Base-by-base conservation (phyloP, 2,113 vertebrate genomes). In the Leptocoma aspasia region DNA sequence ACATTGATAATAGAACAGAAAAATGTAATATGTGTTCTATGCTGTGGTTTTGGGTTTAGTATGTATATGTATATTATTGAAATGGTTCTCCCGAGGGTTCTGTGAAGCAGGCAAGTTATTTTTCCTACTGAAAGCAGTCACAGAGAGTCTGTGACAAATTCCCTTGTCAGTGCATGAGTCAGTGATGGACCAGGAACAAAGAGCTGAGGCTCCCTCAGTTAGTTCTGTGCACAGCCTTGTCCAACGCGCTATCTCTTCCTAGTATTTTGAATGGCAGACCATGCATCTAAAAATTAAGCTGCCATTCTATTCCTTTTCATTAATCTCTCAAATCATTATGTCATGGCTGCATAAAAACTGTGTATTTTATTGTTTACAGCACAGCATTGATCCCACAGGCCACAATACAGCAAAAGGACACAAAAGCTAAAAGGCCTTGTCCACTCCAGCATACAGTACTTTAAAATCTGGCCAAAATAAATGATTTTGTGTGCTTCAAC, bases 231-330 rank as follows among this genome's bases (percentile, higher is more conserved):
- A 60, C 37, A 70, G 39, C 35, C 42, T 41, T 1, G 4, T 64
- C 33, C 47, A 81, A 39, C 39, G 52, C 64, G 68, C 39, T 1
- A 3, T 61, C 59, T 91, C 47, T 75, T 35, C 22, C 56, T 86
- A 78, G 68, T 72, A 56, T 71, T 78, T 82, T 37, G 66, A 81
- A 86, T 64, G 56, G 35, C 60, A 92, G 47, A n/a, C 6, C 20
- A 52, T 78, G 86, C 44, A 88, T 86, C 39, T 78, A 73, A 95
- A 82, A 93, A 73, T 56, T 76, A 88, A n/a, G 33, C 89, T 93
- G 47, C 56, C 41, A 54, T 92, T 56, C 63, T 56, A 47, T 83
- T 63, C 20, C 37, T 94, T 70, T 95, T 71, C 56, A 60, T 78
- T 80, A 91, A 57, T 26, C 12, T 88, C 27, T 70, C 76, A 83